phyloP scores from a whole-genome alignment of 2,888 invertebrate species.

The Agriopis marginaria region DNA sequence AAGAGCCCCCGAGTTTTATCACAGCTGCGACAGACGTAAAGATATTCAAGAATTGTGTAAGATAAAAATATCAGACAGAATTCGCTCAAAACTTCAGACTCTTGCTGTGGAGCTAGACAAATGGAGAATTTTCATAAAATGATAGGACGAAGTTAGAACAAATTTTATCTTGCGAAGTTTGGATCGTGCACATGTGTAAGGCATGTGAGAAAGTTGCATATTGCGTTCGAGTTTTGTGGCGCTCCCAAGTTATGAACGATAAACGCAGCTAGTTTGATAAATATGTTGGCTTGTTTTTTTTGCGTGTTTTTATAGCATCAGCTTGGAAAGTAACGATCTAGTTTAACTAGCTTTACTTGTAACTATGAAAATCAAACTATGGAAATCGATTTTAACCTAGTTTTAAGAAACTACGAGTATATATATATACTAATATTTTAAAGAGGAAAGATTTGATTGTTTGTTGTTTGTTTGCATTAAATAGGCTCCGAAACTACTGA shows the following conservation, averaged over 20 bases:
- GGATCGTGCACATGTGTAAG: slow-evolving; percentile 18
- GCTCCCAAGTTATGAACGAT: neutral
- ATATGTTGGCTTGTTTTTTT: neutral
- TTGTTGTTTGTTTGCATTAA: too few relatives aligned
- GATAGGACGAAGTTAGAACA: slow-evolving; percentile 27
- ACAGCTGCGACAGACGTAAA: slow-evolving; percentile 40
- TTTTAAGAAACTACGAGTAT: too few relatives aligned
- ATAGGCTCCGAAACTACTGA: too few relatives aligned
- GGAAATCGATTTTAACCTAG: too few relatives aligned
- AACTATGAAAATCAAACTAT: too few relatives aligned
- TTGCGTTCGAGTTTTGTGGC: slow-evolving; percentile 18
- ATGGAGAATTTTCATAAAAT: slow-evolving; percentile 37
- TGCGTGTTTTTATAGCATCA: neutral
- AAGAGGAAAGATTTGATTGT: too few relatives aligned
- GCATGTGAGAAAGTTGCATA: slow-evolving; percentile 26
- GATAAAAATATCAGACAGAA: slow-evolving; percentile 34
- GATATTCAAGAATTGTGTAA: slow-evolving; percentile 37
- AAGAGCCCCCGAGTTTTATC: slow-evolving; percentile 27
- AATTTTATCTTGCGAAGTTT: slow-evolving; percentile 28
- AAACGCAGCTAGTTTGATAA: slow-evolving; percentile 5
- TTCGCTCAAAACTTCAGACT: slow-evolving; percentile 33
- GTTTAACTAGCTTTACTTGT: too few relatives aligned
- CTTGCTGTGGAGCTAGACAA: slow-evolving; percentile 30
- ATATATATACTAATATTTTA: too few relatives aligned
- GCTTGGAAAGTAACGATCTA: neutral